Evolutionary conservation across 1,140 invertebrate species (phyloP), one percentile per base, ranked within the genome.

Genomic region (Palaemon carinicauda): DNA sequence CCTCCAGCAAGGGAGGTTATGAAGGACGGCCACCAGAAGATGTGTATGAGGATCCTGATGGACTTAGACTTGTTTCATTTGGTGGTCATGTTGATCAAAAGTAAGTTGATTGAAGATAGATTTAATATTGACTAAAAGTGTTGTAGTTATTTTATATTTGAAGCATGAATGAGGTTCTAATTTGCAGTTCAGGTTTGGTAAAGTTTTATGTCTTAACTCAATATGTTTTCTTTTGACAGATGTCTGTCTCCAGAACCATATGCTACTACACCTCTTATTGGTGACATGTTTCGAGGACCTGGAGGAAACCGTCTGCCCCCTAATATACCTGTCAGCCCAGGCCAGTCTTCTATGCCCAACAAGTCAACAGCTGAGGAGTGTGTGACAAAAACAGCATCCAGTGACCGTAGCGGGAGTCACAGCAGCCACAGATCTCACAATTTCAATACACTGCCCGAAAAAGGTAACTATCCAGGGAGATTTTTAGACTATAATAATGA

Each of bases 231-330:
- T 31, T 53, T 24, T 29, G 73, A 27, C 52, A 89, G 87, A 50
- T 87, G 86, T 80, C 75, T 87, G 65, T 91, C 91, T 17, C 91
- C 90, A 1, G 90, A 91, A 65, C 89, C 91, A 17, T 90, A 91
- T 82, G 90, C 91, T 74, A 90, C 90, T 14, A 90, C 90, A 3
- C 90, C 90, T 0, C 89, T 91, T 51, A 89, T 90, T 56, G 89
- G 89, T 80, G 90, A 89, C 29, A 83, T 83, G 33, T 83, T 85
- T 53, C 85, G 89, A n/a, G 89, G 69, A 27, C 89, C 51, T 1
- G 80, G 83, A 24, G 80, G 74, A 24, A 80, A 50, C 7, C 75
- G 86, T 19, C 80, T 89, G n/a, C 89, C 89, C 10, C 89, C 87
- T 19, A 89, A 89, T 33, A 89, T 89, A 54, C 89, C 89, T 10